Evolutionary conservation across 1,140 invertebrate genomes (phyloP).

Genomic region (Lordiphosa stackelbergi): DNA sequence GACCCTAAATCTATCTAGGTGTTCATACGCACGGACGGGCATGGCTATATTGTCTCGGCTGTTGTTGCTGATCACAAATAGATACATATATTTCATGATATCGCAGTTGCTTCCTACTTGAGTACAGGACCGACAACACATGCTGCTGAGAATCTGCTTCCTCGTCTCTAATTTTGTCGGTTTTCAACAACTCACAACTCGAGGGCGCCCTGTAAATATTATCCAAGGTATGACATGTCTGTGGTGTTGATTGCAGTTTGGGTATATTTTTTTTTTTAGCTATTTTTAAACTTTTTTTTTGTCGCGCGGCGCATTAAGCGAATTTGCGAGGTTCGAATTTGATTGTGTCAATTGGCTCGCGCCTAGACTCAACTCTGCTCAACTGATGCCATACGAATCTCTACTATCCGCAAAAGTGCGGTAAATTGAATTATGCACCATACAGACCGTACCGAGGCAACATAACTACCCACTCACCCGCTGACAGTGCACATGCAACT

Average conservation of each 20-base stretch:
- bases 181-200: too few species aligned
- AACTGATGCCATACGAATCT: conserved; percentile 29
- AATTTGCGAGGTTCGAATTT: conserved; percentile 57
- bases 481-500: conserved; percentile 53
- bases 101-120: too few species aligned
- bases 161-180: too few species aligned
- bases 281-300: conserved; percentile 28
- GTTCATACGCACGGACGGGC: too few species aligned
- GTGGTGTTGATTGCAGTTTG: conserved; percentile 59
- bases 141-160: too few species aligned
- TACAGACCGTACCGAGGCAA: not conserved
- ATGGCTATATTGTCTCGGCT: too few species aligned
- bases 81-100: too few species aligned
- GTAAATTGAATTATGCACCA: conserved; percentile 61
- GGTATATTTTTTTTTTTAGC: conserved; percentile 25
- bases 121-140: too few species aligned
- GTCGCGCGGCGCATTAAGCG: conserved; percentile 60
- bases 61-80: too few species aligned
- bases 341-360: conserved; percentile 73
- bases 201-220: not conserved
- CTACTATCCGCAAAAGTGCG: conserved; percentile 16
- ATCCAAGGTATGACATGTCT: conserved; percentile 15
- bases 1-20: too few species aligned
- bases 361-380: conserved; percentile 47
- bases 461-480: conserved; percentile 6